Base-by-base conservation (phyloP, 2,888 invertebrate species). In the Polydrusus pterygomalis region DNA sequence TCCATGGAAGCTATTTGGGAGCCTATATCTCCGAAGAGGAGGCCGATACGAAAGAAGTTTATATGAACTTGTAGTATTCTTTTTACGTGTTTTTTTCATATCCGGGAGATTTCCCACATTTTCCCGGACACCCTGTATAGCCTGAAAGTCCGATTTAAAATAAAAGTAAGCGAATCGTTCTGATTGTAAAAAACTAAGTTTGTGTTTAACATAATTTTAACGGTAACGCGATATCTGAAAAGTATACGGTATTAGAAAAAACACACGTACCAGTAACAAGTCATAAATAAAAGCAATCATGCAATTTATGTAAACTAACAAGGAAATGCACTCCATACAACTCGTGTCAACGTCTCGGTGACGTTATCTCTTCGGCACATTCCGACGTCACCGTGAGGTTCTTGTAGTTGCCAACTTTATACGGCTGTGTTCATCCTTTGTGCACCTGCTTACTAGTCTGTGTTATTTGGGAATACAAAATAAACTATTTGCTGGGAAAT, bases 271-370 rank as follows among this genome's bases (percentile, higher is more conserved):
- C 38, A 13, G 13, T 40, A 51, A 18, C 18, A 40, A 40, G 34
- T 49, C 51, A 34, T 67, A 67, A 67, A 67, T 67, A 51, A 34
- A 67, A 15, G 15, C 34, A 51, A 67, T 67, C 47, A 17, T 20
- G 25, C 11, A 25, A 43, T 56, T 68, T 68, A 68, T 25, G 40
- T 68, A 68, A 56, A 56, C 68, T 68, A 34, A 34, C 34, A 34
- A 34, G 54, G 54, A 68, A 68, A 49, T 56, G 54, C 40, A 51
- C 51, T 51, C 30, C 34, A 11, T 38, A 40, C 18, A 47, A 34
- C 30, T 45, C 25, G 51, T 25, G 54, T 67, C 67, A 67, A 40
- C 40, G 20, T 15, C 40, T 68, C 38, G 13, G 47, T 43, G 40
- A 54, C 40, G 68, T 40, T 68, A 68, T 54, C 54, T 40, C 11